phyloP scores from a whole-genome alignment of 2,888 invertebrate species.

The Synergus gifuensis region DNA sequence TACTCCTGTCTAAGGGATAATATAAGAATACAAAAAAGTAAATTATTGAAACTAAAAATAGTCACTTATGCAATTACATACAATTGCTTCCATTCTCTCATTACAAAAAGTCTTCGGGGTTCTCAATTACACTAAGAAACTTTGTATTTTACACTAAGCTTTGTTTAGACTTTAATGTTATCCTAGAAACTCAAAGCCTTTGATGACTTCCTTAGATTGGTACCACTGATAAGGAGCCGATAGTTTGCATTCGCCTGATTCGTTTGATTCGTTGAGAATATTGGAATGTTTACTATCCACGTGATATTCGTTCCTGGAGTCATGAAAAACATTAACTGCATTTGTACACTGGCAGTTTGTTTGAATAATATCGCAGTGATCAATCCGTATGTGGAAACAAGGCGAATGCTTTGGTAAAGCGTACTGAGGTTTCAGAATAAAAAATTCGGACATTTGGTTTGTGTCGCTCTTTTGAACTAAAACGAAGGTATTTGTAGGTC shows the following conservation, averaged over 20 bases:
- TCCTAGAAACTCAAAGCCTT: conserved; percentile 72
- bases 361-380: conserved; percentile 56
- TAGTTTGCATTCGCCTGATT: conserved; percentile 42
- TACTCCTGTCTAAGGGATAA: not conserved
- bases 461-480: conserved; percentile 71
- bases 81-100: not conserved
- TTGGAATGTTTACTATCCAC: conserved; percentile 47
- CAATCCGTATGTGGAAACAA: conserved; percentile 67
- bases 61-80: no score
- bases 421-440: conserved; percentile 73
- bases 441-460: conserved; percentile 68
- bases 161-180: conserved; percentile 56
- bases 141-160: not conserved
- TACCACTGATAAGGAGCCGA: conserved; percentile 69
- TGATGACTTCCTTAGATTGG: conserved; percentile 73
- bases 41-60: not conserved
- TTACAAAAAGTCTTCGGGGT: not conserved
- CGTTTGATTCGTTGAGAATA: conserved; percentile 46
- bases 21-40: not conserved
- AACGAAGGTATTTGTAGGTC: conserved; percentile 74
- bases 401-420: conserved; percentile 54
- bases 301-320: conserved; percentile 54
- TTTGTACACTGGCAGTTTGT: conserved; percentile 64
- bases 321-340: conserved; percentile 67
- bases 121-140: not conserved